Conservation (phyloP, 37 sponge, comb jelly and placozoan genomes). For the Petrosia ficiformis region DNA sequence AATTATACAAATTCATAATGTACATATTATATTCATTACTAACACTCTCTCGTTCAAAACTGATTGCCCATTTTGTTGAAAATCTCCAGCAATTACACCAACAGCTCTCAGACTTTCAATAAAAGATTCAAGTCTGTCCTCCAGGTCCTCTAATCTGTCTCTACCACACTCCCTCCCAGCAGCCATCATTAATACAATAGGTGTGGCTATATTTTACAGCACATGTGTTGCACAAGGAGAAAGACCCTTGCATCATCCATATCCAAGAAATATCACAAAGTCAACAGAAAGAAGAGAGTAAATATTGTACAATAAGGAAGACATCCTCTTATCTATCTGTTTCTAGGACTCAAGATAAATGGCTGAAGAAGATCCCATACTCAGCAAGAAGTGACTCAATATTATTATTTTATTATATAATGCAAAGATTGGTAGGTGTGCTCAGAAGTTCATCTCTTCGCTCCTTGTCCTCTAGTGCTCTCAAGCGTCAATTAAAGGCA, state of each 20-base stretch:
- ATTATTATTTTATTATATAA: not conserved
- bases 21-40: conserved; percentile 7
- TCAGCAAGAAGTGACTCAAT: not conserved
- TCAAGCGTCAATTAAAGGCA: conserved; percentile 75
- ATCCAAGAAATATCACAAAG: too few relatives aligned
- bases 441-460: too few relatives aligned
- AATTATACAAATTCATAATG: not conserved
- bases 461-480: conserved; percentile 73
- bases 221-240: too few relatives aligned
- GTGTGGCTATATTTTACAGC: too few relatives aligned
- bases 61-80: conserved; percentile 61
- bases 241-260: too few relatives aligned
- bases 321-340: too few relatives aligned
- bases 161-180: conserved; percentile 13
- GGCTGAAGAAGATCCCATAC: not conserved
- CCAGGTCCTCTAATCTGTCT: conserved; percentile 33
- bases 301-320: too few relatives aligned
- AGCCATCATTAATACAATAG: conserved; percentile 34
- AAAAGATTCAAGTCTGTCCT: conserved; percentile 57
- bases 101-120: conserved; percentile 73
- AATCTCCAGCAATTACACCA: conserved; percentile 80
- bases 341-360: too few relatives aligned
- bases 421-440: not conserved
- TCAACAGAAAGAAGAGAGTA: too few relatives aligned
- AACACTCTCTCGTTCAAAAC: conserved; percentile 67